Percentiles rank a stretch among this genome's conserved stretches.
Evolutionary conservation across 2,888 invertebrate genomes (phyloP).

Genomic region (Drosophila testacea): DNA sequence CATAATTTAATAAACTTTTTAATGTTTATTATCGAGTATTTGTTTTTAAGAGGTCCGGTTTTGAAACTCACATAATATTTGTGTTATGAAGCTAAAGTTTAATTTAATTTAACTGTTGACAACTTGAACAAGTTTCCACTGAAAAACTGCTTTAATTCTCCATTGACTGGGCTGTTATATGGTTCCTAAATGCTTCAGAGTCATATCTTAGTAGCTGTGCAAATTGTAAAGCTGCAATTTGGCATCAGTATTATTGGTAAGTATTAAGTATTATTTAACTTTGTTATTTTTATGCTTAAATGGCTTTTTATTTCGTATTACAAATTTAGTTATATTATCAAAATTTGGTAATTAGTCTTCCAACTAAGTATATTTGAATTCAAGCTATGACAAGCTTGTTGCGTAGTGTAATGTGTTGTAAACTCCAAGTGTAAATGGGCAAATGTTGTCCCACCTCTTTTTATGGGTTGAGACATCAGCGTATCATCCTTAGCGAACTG

Average conservation of each 20-base stretch:
- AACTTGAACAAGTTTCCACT: neutral
- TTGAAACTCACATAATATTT: neutral
- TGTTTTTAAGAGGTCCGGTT: neutral
- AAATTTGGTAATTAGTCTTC: no score
- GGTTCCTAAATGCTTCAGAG: neutral
- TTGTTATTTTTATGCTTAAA: no score
- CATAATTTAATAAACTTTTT: conserved; percentile 3
- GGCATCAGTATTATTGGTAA: neutral
- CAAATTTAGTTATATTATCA: no score
- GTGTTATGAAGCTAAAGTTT: neutral
- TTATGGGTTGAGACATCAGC: conserved; percentile 24
- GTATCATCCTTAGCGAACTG: conserved; percentile 41
- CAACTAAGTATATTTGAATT: no score
- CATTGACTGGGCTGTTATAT: no score
- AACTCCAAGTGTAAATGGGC: conserved; percentile 40
- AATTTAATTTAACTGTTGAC: neutral
- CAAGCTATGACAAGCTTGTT: conserved; percentile 11
- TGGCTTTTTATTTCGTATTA: no score
- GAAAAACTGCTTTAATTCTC: neutral
- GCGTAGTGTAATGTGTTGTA: conserved; percentile 37
- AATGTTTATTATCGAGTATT: conserved; percentile 2
- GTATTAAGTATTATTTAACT: neutral
- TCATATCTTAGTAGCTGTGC: neutral
- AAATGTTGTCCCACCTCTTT: conserved; percentile 23
- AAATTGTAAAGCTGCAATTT: neutral